These are phyloP conservation scores for Misgurnus mizolepis DNA, from an alignment of 2,113 vertebrate genomes.

Conservation along the genomic window DNA sequence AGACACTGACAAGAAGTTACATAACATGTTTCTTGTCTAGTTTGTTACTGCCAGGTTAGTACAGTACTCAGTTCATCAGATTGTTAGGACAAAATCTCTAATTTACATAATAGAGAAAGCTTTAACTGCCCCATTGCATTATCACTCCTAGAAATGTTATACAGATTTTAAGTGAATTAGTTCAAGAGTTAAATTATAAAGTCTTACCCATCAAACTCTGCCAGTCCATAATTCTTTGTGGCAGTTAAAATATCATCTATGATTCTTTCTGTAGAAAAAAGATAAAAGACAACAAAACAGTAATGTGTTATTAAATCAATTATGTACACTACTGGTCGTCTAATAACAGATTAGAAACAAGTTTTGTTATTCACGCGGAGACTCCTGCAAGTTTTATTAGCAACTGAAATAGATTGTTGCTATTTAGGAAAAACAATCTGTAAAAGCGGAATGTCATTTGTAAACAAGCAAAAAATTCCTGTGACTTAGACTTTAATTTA, in stretches of 20 bases:
- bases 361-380: neutral
- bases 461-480: slow-evolving; percentile 75
- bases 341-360: neutral
- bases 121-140: neutral
- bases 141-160: neutral
- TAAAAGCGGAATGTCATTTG: slow-evolving; percentile 74
- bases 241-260: slow-evolving; percentile 90
- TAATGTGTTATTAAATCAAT: slow-evolving; percentile 3
- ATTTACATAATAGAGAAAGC: neutral
- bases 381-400: slow-evolving; percentile 32
- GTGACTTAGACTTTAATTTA: slow-evolving; percentile 58
- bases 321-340: slow-evolving; percentile 11
- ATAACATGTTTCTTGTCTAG: neutral
- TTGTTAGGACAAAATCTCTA: neutral
- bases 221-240: slow-evolving; percentile 90
- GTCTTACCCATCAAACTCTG: slow-evolving; percentile 86
- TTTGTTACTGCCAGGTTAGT: neutral
- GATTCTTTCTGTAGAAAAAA: slow-evolving; percentile 81
- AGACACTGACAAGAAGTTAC: too few relatives aligned
- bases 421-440: slow-evolving; percentile 60
- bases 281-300: slow-evolving; percentile 26
- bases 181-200: neutral
- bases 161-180: neutral
- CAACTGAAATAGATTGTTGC: slow-evolving; percentile 19
- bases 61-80: too few relatives aligned